phyloP scores from a whole-genome alignment of 1,140 invertebrate genomes.

The Euglossa dilemma region DNA sequence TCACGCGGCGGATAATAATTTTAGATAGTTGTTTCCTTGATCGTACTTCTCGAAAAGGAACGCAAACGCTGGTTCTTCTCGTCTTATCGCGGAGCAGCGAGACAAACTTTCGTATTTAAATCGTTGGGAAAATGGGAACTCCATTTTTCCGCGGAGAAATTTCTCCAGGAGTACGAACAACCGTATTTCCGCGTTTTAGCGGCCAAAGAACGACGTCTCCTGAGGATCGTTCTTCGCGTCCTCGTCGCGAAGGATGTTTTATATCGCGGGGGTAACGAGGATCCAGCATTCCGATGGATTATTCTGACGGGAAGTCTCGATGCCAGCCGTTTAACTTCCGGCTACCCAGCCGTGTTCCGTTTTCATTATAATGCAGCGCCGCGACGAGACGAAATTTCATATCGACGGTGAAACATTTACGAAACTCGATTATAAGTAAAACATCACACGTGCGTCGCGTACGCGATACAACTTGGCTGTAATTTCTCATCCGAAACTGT shows the following conservation, averaged over 20 bases:
- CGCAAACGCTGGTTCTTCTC: too few species aligned
- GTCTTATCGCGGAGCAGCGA: not conserved
- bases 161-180: not conserved
- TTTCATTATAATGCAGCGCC: not conserved
- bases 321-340: not conserved
- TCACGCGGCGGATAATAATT: too few species aligned
- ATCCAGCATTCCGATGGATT: not conserved
- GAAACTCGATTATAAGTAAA: not conserved
- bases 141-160: not conserved
- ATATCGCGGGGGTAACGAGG: not conserved
- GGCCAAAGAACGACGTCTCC: not conserved
- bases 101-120: not conserved
- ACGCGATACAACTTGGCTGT: slow-evolving; percentile 2
- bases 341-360: not conserved
- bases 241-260: not conserved
- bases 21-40: too few species aligned
- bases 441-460: not conserved
- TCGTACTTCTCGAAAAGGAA: too few species aligned
- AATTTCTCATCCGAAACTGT: slow-evolving; percentile 5
- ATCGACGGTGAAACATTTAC: not conserved
- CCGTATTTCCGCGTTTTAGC: not conserved
- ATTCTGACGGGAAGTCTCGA: not conserved
- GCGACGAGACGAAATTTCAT: not conserved
- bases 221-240: not conserved
- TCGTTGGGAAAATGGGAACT: not conserved